These are phyloP conservation scores for Heliconius hortense DNA, from an alignment of 2,888 invertebrate genomes.

Conservation along the genomic window DNA sequence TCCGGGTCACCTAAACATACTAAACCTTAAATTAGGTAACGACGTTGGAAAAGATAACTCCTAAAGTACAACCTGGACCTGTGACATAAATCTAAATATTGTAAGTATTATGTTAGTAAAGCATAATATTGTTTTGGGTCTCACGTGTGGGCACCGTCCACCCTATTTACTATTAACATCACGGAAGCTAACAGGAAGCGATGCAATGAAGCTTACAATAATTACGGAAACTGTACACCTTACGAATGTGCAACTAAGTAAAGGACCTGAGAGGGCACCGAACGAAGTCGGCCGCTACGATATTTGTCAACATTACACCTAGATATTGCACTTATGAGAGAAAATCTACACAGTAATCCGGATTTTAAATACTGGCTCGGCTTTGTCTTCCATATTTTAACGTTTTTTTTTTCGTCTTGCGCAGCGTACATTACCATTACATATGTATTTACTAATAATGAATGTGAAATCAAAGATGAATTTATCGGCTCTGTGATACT, in stretches of 20 bases:
- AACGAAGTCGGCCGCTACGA: conserved; percentile 40
- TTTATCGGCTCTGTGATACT: conserved; percentile 50
- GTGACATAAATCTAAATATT: conserved; percentile 66
- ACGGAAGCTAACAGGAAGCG: conserved; percentile 72
- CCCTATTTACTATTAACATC: conserved; percentile 57
- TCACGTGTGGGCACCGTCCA: conserved; percentile 53
- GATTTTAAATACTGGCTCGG: conserved; percentile 81
- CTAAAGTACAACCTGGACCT: conserved; percentile 79
- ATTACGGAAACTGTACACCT: conserved; percentile 45
- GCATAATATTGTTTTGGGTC: conserved; percentile 64
- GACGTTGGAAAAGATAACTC: conserved; percentile 70
- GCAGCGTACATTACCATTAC: conserved; percentile 46
- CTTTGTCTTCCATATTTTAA: conserved; percentile 66
- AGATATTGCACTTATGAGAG: conserved; percentile 74
- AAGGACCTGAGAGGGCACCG: conserved; percentile 36
- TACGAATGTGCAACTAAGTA: conserved; percentile 51
- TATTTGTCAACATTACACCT: conserved; percentile 66
- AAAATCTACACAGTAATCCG: conserved; percentile 74
- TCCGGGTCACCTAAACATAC: conserved; percentile 67
- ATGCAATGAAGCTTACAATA: conserved; percentile 58
- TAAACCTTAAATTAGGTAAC: conserved; percentile 76
- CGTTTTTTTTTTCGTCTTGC: conserved; percentile 53
- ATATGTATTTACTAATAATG: conserved; percentile 51
- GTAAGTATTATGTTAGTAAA: conserved; percentile 61
- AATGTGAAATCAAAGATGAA: conserved; percentile 55